Evolutionary conservation across 1,140 invertebrate species (phyloP), one percentile per base, ranked within the genome.

Genomic region (Idris sp.): DNA sequence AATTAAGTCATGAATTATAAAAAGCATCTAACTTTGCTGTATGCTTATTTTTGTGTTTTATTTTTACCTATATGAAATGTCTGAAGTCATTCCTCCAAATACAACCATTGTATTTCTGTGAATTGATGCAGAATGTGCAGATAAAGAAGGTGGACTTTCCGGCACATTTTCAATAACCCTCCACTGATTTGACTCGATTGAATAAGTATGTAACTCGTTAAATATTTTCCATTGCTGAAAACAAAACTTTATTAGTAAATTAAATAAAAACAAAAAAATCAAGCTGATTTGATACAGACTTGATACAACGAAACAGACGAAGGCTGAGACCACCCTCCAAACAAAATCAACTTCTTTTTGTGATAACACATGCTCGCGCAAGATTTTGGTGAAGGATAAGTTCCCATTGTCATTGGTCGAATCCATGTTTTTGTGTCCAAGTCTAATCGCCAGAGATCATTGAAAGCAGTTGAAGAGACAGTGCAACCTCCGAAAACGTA

Each of bases 401-500:
- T 94, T 15, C 97, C 97, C 85, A 92, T 92, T 0, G 94, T 92
- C 7, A 94, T 84, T 0, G 94, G 93, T 77, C 95, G 89, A 4
- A 92, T 88, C 97, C 97, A 98, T 74, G 92, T 89, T 80, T 95
- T 89, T 35, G 91, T 92, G 4, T 93, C 92, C 33, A 98, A 89
- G 89, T 99, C 95, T 84, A 98, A 92, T 73, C 91, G 90, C 97
- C 97, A 99, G 5, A 99, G 89, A 89, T 99, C 97, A 90, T 99
- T 99, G 79, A 98, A 99, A 6, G 97, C 96, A 11, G 97, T 98
- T 77, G 93, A 93, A 26, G 95, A 93, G 19, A 94, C 93, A n/a
- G 96, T 97, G 76, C 96, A 98, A 0, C 97, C 97, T 38, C 97
- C 97, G 91, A 98, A 98, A 19, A 98, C 91, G 84, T 96, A 98